These are phyloP conservation scores for Trissonchulus sp. DNA, from an alignment of 2,888 invertebrate genomes.

Conservation along the genomic window DNA sequence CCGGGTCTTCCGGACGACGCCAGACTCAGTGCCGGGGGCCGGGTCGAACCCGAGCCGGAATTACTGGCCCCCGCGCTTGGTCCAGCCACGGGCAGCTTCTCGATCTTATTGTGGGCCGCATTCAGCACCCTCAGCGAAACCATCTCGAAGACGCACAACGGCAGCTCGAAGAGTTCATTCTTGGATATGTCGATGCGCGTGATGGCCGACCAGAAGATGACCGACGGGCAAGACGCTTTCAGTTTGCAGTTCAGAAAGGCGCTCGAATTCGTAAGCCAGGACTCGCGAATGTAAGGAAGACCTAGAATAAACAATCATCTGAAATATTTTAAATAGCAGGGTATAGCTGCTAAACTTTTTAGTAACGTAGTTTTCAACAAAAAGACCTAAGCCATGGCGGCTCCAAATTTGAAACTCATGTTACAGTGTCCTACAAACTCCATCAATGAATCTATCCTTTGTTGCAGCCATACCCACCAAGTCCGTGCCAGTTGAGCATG, in stretches of 20 bases:
- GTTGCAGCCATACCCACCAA: background rate
- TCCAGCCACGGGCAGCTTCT: slow-evolving; percentile 58
- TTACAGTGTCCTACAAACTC: too few relatives aligned
- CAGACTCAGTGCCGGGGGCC: background rate
- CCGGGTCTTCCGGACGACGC: background rate
- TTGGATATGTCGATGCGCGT: slow-evolving; percentile 86
- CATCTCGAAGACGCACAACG: slow-evolving; percentile 73
- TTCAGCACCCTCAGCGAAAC: slow-evolving; percentile 74
- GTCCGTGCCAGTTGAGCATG: slow-evolving; percentile 80
- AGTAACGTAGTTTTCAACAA: too few relatives aligned
- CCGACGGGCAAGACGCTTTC: slow-evolving; percentile 20
- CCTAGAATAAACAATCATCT: background rate
- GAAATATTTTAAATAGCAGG: too few relatives aligned
- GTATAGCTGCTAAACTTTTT: too few relatives aligned
- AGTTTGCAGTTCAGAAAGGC: slow-evolving; percentile 75
- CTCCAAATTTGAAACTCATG: too few relatives aligned
- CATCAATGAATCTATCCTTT: background rate
- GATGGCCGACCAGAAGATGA: slow-evolving; percentile 72
- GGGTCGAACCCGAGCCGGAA: background rate
- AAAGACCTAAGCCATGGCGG: too few relatives aligned
- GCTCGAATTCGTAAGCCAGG: slow-evolving; percentile 78
- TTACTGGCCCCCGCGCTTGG: background rate
- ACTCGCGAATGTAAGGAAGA: slow-evolving; percentile 59
- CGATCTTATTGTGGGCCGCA: slow-evolving; percentile 79
- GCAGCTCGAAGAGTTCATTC: slow-evolving; percentile 73